phyloP scores from a whole-genome alignment of 1,140 invertebrate species.

The Elysia chlorotica region DNA sequence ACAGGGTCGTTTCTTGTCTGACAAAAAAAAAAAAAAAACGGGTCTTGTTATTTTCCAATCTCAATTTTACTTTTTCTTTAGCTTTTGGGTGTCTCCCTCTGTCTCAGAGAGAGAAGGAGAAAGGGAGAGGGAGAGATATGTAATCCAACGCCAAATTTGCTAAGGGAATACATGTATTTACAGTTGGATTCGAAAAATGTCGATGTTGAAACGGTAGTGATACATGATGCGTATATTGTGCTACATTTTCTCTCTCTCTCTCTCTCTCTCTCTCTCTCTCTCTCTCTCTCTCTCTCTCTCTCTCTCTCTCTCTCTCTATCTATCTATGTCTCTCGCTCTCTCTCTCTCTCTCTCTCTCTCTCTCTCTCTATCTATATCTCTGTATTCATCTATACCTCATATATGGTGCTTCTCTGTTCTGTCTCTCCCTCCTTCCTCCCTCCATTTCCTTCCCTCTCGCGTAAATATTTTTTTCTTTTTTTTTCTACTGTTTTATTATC shows the following conservation, averaged over 20 bases:
- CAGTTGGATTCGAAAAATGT: too few relatives aligned
- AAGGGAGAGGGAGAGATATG: too few relatives aligned
- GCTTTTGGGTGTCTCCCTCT: too few relatives aligned
- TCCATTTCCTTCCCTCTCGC: not conserved
- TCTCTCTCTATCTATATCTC: not conserved
- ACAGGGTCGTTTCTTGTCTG: too few relatives aligned
- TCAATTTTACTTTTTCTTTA: too few relatives aligned
- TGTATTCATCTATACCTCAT: not conserved
- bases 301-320: not conserved
- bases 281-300: slow-evolving; percentile 19
- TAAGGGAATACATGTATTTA: too few relatives aligned
- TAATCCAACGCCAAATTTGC: too few relatives aligned
- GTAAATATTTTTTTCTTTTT: not conserved
- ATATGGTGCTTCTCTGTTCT: not conserved
- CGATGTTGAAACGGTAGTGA: too few relatives aligned
- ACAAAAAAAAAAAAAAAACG: too few relatives aligned
- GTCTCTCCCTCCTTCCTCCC: not conserved
- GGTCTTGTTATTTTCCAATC: too few relatives aligned
- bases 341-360: not conserved
- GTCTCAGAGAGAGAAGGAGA: too few relatives aligned
- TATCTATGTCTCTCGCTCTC: not conserved
- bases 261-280: not conserved
- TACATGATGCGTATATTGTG: too few relatives aligned
- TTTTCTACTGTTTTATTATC: not conserved
- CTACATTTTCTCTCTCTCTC: slow-evolving; percentile 8